A percentile compares a stretch with the other conserved stretches of the same genome.
Evolutionary conservation across 2,888 invertebrate genomes (phyloP).

Genomic region (Perithous albicinctus): DNA sequence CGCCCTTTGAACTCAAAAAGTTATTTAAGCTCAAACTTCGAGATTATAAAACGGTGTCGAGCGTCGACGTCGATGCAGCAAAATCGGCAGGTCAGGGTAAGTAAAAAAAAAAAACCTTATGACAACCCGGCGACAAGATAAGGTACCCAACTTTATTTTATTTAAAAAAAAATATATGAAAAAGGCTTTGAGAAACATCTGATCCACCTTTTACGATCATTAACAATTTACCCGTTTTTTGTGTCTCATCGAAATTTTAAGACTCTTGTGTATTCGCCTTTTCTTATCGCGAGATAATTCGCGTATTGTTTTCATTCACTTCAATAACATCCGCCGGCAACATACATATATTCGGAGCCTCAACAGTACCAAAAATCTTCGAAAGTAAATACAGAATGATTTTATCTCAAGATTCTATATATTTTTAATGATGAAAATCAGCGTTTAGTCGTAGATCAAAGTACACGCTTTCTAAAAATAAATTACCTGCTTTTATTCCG

Average conservation of each 20-base stretch:
- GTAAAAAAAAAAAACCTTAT: too few species aligned
- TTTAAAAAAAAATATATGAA: too few species aligned
- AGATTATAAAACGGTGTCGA: neutral
- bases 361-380: neutral
- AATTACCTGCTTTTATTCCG: too few species aligned
- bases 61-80: neutral
- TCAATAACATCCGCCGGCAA: neutral
- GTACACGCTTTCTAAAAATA: neutral
- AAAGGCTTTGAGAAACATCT: too few species aligned
- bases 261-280: too few species aligned
- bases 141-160: too few species aligned
- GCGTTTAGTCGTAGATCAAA: neutral
- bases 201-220: too few species aligned
- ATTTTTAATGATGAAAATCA: neutral
- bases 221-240: too few species aligned
- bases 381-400: neutral
- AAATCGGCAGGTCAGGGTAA: slow-evolving; percentile 4
- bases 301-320: neutral
- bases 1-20: neutral
- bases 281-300: neutral
- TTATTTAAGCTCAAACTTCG: neutral
- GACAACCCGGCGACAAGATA: too few species aligned
- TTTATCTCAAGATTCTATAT: neutral
- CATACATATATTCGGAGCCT: neutral
- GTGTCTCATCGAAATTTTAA: too few species aligned